phyloP scores from a whole-genome alignment of 1,140 invertebrate genomes.

The Manduca sexta region DNA sequence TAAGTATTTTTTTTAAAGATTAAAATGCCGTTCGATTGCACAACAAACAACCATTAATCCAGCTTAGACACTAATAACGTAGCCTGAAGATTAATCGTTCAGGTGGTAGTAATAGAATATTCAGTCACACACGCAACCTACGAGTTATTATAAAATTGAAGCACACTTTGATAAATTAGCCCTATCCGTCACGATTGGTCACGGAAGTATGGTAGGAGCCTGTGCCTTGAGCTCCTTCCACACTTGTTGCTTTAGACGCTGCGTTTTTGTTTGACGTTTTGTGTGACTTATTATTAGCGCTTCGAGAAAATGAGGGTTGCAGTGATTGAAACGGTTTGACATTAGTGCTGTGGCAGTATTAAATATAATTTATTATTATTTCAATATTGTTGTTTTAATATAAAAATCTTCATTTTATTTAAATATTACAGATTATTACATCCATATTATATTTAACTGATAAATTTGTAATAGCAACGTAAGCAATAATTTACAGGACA shows the following conservation, averaged over 20 bases:
- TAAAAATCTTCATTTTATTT: too few relatives aligned
- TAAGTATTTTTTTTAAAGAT: slow-evolving; percentile 8
- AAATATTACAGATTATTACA: too few relatives aligned
- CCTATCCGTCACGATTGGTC: slow-evolving; percentile 67
- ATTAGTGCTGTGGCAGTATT: too few relatives aligned
- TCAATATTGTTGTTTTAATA: too few relatives aligned
- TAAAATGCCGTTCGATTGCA: slow-evolving; percentile 32
- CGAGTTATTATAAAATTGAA: slow-evolving; percentile 67
- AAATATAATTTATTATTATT: too few relatives aligned
- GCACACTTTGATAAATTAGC: slow-evolving; percentile 60
- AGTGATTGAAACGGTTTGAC: too few relatives aligned
- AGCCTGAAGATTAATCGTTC: slow-evolving; percentile 54
- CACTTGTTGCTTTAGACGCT: slow-evolving; percentile 9
- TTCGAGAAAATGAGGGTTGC: too few relatives aligned
- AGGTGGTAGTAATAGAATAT: slow-evolving; percentile 62
- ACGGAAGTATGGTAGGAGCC: slow-evolving; percentile 37
- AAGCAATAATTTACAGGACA: too few relatives aligned
- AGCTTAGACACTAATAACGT: slow-evolving; percentile 57
- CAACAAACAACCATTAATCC: slow-evolving; percentile 65
- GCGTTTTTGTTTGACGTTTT: too few relatives aligned
- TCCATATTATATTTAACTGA: too few relatives aligned
- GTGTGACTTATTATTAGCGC: too few relatives aligned
- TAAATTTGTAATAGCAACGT: too few relatives aligned
- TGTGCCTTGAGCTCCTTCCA: slow-evolving; percentile 9
- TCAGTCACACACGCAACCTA: slow-evolving; percentile 63